A percentile compares a stretch with the other conserved stretches of the same genome.
Conservation (phyloP, 2,113 vertebrate genomes). For the Bubo blakistoni region DNA sequence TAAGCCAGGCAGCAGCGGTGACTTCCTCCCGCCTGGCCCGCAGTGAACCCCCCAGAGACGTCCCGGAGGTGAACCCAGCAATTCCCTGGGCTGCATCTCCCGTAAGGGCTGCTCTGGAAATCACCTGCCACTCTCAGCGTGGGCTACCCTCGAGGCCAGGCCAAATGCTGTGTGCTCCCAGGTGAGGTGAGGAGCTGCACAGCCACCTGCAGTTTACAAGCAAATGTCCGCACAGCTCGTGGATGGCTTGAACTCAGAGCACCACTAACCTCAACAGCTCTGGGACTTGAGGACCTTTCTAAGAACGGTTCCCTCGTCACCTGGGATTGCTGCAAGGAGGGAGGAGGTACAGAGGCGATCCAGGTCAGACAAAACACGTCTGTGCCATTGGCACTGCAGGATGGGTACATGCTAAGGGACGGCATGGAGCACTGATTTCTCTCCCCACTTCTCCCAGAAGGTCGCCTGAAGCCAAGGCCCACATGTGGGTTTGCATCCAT, state of each 20-base stretch:
- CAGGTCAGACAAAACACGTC: neutral
- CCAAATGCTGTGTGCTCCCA: accelerated
- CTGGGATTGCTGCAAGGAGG: neutral
- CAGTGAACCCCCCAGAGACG: constrained; percentile 39
- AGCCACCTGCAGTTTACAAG: neutral
- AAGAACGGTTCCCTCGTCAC: neutral
- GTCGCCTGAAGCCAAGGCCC: neutral
- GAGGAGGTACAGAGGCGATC: neutral
- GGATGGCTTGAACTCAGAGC: neutral
- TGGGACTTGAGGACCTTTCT: neutral
- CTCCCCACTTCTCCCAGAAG: neutral
- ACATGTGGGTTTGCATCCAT: neutral
- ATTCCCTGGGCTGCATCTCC: neutral
- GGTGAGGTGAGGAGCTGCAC: accelerated
- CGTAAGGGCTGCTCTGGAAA: neutral
- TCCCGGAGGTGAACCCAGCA: neutral
- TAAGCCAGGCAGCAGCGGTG: neutral
- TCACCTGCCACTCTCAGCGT: accelerated
- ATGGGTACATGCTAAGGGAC: neutral
- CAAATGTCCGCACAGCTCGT: accelerated
- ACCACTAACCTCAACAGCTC: neutral
- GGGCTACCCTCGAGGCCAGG: accelerated
- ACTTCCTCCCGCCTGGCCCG: constrained; percentile 38
- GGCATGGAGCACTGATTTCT: neutral
- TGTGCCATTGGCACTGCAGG: neutral